Base-by-base conservation (phyloP, 2,888 invertebrate genomes). In the Lissonota sp. region DNA sequence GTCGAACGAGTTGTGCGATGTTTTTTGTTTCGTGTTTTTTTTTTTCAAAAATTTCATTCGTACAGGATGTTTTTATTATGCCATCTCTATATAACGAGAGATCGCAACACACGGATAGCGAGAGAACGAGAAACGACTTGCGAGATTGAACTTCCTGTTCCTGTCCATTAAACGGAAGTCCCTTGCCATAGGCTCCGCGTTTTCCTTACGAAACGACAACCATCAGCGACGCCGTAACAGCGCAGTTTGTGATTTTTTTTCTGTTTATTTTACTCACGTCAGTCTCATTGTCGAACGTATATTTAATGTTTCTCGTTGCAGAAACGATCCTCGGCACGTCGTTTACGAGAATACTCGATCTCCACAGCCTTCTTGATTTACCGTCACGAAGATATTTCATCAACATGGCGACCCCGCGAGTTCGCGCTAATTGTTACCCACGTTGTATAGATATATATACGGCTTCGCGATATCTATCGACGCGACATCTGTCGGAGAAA, bases 161-260 rank as follows among this genome's bases (percentile, higher is more conserved):
- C 92, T 92, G 92, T 92, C 87, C 87, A 87, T 88, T 84, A 85
- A 91, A 90, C 91, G 91, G 91, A 91, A 91, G 91, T 91, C 89
- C 90, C 90, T 89, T 91, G 90, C 90, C 90, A 91, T 91, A 91
- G 90, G 91, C 90, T 87, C 88, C 86, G 88, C 86, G 87, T 86
- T 80, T 87, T 86, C 86, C 83, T 84, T 82, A 79, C 80, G 83
- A 84, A 26, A 86, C 86, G 86, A 84, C 83, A 76, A 84, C 79
- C 79, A 77, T 82, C 82, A 83, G 51, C 83, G 60, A 10, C 77
- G 77, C 76, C 82, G 79, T 76, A 86, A 84, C 79, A 82, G 78
- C 57, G 46, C 49, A 3, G 53, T 55, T 57, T 14, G 42, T 16
- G 53, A 12, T 60, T 66, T 80, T 55, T 76, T 72, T 67, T 57